Evolutionary conservation across 2,888 invertebrate genomes (phyloP), one percentile per base, ranked within the genome.

Genomic region (Bellardia pandia): DNA sequence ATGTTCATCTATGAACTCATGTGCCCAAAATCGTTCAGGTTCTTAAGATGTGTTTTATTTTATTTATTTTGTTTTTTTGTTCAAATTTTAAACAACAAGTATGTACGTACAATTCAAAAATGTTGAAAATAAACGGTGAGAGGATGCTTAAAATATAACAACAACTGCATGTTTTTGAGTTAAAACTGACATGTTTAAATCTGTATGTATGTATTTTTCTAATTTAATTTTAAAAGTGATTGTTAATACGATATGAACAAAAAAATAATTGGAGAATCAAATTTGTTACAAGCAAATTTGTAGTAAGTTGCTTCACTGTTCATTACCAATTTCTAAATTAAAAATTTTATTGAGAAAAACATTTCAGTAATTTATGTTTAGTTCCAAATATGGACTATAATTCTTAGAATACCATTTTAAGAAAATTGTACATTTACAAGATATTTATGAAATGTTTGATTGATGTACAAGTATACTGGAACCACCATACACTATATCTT

Each of bases 21-120:
- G 78, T 84, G 66, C 66, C 78, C 51, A 78, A 84, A 84, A 60
- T 11, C 42, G 30, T 23, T 56, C 56, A 84, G 51, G 84, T 84
- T 84, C 77, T 78, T 60, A 66, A 58, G 60, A 69, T 69, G 68
- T 13, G 45, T 45, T 45, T 45, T 9, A 11, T 58, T 4, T 30
- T 60, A 69, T 78, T 69, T 58, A 16, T 30, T 56, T n/a, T n/a
- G n/a, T n/a, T 56, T 23, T 16, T 66, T 68, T 58, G 6, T 33
- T 68, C 2, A n/a, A 42, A 42, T 30, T 56, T 45, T 13, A 23
- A 33, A 33, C 13, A 77, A 45, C 68, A 48, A 69, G 1, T 23
- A 23, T 1, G 11, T 69, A 23, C 23, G 11, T 69, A 79, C 69
- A 69, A 69, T 56, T 77, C 9, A 68, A 56, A 23, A 68, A 33